phyloP scores from a whole-genome alignment of 2,113 vertebrate species.

The Tenebrosternarchus preto region DNA sequence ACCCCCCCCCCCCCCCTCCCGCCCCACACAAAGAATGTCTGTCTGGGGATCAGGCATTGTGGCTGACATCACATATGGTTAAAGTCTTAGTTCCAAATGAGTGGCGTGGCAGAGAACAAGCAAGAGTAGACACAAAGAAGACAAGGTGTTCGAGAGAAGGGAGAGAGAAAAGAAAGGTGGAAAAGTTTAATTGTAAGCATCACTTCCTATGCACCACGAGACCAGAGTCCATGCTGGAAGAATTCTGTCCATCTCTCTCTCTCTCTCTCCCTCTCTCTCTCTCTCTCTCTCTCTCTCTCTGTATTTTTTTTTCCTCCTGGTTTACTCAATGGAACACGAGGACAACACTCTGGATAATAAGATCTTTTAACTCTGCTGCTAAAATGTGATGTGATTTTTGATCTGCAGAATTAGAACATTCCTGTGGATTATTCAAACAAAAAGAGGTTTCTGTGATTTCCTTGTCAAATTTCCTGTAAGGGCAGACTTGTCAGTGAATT shows the following conservation, averaged over 20 bases:
- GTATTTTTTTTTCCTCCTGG: background rate
- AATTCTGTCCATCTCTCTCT: background rate
- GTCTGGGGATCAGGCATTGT: slow-evolving; percentile 62
- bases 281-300: too few relatives aligned
- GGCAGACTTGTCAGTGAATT: background rate
- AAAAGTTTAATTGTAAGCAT: slow-evolving; percentile 53
- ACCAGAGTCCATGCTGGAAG: background rate
- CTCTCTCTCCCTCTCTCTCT: too few relatives aligned
- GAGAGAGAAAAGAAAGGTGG: background rate
- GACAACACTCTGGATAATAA: background rate
- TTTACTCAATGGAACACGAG: background rate
- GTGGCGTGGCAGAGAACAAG: slow-evolving; percentile 24
- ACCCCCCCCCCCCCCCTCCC: slow-evolving; percentile 50
- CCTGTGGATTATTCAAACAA: background rate
- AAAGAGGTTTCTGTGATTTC: background rate
- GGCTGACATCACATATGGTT: slow-evolving; percentile 63
- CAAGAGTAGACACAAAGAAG: slow-evolving; percentile 1
- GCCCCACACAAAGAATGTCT: slow-evolving; percentile 68
- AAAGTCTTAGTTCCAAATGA: slow-evolving; percentile 57
- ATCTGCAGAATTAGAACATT: slow-evolving; percentile 10
- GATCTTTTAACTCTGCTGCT: background rate
- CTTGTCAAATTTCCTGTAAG: background rate
- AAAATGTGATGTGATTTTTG: slow-evolving; percentile 18
- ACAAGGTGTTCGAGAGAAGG: background rate
- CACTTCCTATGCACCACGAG: slow-evolving; percentile 41